Conservation (phyloP, 2,113 vertebrate genomes). For the Oryzias celebensis region DNA sequence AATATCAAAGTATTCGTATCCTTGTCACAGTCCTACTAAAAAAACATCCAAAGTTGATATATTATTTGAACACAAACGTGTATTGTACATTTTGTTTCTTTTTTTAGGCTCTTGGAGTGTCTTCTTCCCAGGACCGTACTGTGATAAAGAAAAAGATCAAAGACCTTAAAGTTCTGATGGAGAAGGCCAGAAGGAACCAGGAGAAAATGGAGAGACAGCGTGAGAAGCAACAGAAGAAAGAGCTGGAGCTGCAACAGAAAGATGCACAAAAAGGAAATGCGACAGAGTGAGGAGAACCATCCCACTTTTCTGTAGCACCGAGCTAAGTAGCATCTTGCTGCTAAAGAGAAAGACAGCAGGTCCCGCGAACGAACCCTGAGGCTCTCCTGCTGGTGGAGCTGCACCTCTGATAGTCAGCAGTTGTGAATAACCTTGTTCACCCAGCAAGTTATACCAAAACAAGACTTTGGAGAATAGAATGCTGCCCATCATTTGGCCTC, state of each 20-base stretch:
- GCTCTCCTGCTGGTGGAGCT: slow-evolving; percentile 39
- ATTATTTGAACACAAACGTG: not conserved
- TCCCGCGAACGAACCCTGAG: slow-evolving; percentile 36
- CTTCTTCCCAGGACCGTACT: slow-evolving; percentile 87
- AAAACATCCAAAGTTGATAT: not conserved
- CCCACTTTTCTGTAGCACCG: slow-evolving; percentile 44
- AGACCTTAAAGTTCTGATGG: slow-evolving; percentile 88
- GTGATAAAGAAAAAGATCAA: slow-evolving; percentile 93
- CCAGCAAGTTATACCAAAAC: slow-evolving; percentile 59
- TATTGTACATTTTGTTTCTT: not conserved
- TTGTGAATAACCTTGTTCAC: slow-evolving; percentile 34
- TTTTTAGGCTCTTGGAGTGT: slow-evolving; percentile 86
- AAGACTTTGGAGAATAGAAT: slow-evolving; percentile 43
- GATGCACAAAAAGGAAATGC: slow-evolving; percentile 66
- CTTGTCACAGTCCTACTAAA: too few species aligned
- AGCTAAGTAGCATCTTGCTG: slow-evolving; percentile 45
- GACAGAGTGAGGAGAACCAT: slow-evolving; percentile 49
- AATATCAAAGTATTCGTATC: too few species aligned
- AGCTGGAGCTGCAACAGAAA: slow-evolving; percentile 84
- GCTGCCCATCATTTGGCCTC: slow-evolving; percentile 36
- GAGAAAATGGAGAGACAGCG: slow-evolving; percentile 91
- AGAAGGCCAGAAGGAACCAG: slow-evolving; percentile 86
- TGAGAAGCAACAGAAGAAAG: slow-evolving; percentile 84
- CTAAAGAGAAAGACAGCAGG: slow-evolving; percentile 37
- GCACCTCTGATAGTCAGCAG: slow-evolving; percentile 25